A percentile compares a stretch with the other conserved stretches of the same genome.
Evolutionary conservation across 92 coral and sea anemone species (phyloP).

Genomic region (Zoanthus sociatus): DNA sequence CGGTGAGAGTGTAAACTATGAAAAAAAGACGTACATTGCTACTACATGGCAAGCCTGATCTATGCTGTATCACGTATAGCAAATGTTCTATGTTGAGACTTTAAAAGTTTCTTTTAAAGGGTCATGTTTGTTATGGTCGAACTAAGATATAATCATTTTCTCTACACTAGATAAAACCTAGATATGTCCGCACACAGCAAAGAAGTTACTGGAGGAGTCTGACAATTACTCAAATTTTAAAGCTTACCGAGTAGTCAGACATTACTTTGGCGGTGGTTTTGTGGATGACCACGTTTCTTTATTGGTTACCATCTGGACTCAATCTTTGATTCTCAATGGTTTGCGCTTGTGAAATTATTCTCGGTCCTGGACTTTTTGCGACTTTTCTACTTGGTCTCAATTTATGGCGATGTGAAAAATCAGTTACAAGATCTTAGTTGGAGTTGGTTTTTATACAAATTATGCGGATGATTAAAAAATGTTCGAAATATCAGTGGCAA

Average conservation of each 20-base stretch:
- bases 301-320: neutral
- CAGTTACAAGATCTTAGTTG: slow-evolving; percentile 1
- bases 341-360: neutral
- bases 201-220: neutral
- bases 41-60: too few relatives aligned
- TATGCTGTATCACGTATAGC: neutral
- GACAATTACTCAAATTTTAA: neutral
- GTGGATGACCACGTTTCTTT: neutral
- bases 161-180: neutral
- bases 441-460: slow-evolving; percentile 23
- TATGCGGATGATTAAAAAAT: slow-evolving; percentile 45
- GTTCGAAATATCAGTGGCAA: slow-evolving; percentile 33
- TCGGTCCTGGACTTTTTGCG: neutral
- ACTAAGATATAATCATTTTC: neutral
- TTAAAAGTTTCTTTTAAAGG: neutral
- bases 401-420: slow-evolving; percentile 16
- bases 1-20: neutral
- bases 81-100: neutral
- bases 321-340: neutral
- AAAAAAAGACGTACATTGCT: neutral
- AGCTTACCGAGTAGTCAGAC: slow-evolving; percentile 30
- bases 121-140: neutral
- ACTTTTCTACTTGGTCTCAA: neutral
- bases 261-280: slow-evolving; percentile 19
- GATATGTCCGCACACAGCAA: neutral